These are phyloP conservation scores for Austrolebias charrua DNA, from an alignment of 2,797 vertebrate genomes.

Conservation along the genomic window DNA sequence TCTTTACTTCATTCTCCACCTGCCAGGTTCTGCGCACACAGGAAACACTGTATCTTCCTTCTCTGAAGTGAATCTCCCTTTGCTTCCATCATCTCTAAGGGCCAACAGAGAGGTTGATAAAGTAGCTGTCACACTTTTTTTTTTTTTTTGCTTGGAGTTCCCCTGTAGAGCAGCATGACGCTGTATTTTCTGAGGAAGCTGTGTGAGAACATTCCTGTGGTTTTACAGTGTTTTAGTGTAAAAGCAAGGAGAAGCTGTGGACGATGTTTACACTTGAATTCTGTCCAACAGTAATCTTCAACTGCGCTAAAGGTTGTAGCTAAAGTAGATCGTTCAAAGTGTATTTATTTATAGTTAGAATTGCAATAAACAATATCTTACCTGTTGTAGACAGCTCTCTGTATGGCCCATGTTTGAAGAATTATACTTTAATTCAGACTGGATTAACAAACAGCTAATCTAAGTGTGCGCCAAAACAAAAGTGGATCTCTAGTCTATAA, in stretches of 20 bases:
- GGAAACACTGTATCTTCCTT: constrained; percentile 23
- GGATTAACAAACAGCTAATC: too few relatives aligned
- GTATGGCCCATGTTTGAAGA: too few relatives aligned
- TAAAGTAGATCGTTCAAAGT: too few relatives aligned
- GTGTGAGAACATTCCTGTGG: neutral
- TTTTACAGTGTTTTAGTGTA: neutral
- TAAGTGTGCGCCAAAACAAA: too few relatives aligned
- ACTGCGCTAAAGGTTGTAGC: too few relatives aligned
- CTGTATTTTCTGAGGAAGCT: constrained; percentile 16
- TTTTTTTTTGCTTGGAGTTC: constrained; percentile 27
- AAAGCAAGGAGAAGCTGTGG: neutral
- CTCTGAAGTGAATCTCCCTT: constrained; percentile 43
- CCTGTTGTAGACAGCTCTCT: too few relatives aligned
- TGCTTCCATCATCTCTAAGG: constrained; percentile 26
- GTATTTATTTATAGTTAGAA: too few relatives aligned
- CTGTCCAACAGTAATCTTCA: too few relatives aligned
- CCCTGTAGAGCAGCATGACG: constrained; percentile 18
- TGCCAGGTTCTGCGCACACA: constrained; percentile 17
- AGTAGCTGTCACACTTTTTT: constrained; percentile 51
- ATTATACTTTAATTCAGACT: too few relatives aligned
- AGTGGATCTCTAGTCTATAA: too few relatives aligned
- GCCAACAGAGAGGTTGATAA: constrained; percentile 36
- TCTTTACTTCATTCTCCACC: constrained; percentile 43
- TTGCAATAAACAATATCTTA: too few relatives aligned
- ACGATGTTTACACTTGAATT: constrained; percentile 5